Conservation (phyloP, 2,888 invertebrate species). For the Conomelus anceps region DNA sequence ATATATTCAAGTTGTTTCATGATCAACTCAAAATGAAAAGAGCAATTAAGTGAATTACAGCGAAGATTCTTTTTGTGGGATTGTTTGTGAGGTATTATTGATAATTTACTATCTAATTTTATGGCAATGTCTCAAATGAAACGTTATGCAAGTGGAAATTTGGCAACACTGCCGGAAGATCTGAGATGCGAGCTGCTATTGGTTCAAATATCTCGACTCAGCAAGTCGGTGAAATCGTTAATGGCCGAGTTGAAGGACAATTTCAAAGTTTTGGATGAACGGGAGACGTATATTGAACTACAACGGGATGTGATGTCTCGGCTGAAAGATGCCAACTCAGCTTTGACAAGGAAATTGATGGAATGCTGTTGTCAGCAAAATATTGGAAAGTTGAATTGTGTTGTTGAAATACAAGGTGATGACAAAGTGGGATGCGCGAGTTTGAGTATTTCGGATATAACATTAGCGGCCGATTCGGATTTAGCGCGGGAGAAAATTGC, state of each 20-base stretch:
- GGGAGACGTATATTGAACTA: constrained; percentile 4
- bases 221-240: not conserved
- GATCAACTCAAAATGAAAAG: no score
- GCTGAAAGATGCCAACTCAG: not conserved
- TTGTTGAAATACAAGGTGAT: not conserved
- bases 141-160: not conserved
- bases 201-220: not conserved
- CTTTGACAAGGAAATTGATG: not conserved
- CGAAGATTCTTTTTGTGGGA: no score
- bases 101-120: not conserved
- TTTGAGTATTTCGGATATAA: not conserved
- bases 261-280: constrained; percentile 16
- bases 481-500: not conserved
- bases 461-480: not conserved
- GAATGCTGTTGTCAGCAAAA: not conserved
- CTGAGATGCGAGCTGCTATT: not conserved
- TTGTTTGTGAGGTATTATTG: no score
- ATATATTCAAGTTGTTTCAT: no score
- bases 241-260: not conserved
- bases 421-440: no score
- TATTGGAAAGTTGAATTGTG: not conserved
- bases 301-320: constrained; percentile 14
- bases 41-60: no score
- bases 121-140: not conserved
- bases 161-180: not conserved